Percentiles rank a stretch among this genome's conserved stretches.
Conservation (phyloP, 2,888 invertebrate genomes). For the Orthosia gothica region DNA sequence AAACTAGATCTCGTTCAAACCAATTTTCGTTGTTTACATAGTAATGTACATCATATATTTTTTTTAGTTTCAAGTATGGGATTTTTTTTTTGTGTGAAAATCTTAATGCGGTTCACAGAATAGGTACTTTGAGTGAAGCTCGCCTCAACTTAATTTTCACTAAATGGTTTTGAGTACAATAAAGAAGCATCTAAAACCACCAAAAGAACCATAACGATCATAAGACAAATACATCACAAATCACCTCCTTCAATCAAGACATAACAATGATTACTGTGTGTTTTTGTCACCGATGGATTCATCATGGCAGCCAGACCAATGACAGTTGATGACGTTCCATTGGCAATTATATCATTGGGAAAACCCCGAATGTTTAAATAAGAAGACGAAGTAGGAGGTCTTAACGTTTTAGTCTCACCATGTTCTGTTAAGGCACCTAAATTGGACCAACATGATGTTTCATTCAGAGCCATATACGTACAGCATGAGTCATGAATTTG, state of each 20-base stretch:
- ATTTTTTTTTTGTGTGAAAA: no score
- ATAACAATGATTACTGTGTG: conserved; percentile 46
- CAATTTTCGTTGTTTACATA: no score
- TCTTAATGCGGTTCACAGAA: no score
- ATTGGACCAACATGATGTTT: conserved; percentile 40
- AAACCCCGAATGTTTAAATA: conserved; percentile 5
- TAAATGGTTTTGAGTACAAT: no score
- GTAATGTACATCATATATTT: no score
- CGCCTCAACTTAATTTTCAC: no score
- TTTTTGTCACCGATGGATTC: conserved; percentile 17
- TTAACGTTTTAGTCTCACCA: conserved; percentile 23
- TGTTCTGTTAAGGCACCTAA: conserved; percentile 19
- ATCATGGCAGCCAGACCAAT: conserved; percentile 19
- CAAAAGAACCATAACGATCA: not conserved
- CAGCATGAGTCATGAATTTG: conserved; percentile 46
- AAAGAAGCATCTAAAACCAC: not conserved
- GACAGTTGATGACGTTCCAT: conserved; percentile 7
- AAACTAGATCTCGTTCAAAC: no score
- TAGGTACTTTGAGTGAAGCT: no score
- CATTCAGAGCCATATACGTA: conserved; percentile 46
- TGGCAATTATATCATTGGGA: conserved; percentile 15
- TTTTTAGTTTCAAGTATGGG: no score
- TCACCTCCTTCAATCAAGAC: conserved; percentile 57
- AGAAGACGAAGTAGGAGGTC: not conserved
- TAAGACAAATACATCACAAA: conserved; percentile 22